Evolutionary conservation across 2,797 vertebrate species (phyloP), one percentile per base, ranked within the genome.

Genomic region (Cossypha caffra): DNA sequence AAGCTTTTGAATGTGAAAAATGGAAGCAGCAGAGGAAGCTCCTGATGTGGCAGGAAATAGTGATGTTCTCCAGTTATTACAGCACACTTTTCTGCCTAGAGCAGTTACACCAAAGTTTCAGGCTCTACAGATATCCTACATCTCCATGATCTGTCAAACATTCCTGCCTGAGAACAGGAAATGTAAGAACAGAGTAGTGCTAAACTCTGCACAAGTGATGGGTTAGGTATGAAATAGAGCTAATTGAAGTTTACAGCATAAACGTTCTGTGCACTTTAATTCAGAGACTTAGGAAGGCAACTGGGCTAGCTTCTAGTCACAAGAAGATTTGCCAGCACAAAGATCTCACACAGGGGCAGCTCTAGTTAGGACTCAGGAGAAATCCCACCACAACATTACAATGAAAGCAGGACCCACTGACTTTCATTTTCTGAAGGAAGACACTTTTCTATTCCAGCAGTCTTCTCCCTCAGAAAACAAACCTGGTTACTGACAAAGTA

Each of bases 401-500:
- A 18, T 3, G 17, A 35, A 40, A 86, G 54, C 16, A 71, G 20
- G 29, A 66, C 10, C 8, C 15, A 35, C 0, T 1, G 2, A 45
- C 16, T 84, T 64, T 0, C 4, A 11, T 78, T 59, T 82, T 86
- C 90, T 88, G 79, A 83, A 80, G 64, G 29, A 83, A 80, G n/a
- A 59, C 12, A 33, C 45, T 37, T 48, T 4, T 18, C 47, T 54
- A 35, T 77, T 88, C 31, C 28, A 68, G 33, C 29, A 66, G 37
- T 19, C 77, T 88, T 31, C 25, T 87, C 80, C 59, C n/a, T 76
- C 88, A 93, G 64, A 74, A 88, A 84, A 88, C 14, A 78, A 91
- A 76, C 16, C 14, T 31, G 48, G 16, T 19, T 51, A 59, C 47
- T 55, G 31, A 50, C 29, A 62, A 77, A 75, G 51, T 31, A 72